These are phyloP conservation scores for Phrynocephalus guinanensis DNA, from an alignment of 2,797 vertebrate species.

Conservation along the genomic window DNA sequence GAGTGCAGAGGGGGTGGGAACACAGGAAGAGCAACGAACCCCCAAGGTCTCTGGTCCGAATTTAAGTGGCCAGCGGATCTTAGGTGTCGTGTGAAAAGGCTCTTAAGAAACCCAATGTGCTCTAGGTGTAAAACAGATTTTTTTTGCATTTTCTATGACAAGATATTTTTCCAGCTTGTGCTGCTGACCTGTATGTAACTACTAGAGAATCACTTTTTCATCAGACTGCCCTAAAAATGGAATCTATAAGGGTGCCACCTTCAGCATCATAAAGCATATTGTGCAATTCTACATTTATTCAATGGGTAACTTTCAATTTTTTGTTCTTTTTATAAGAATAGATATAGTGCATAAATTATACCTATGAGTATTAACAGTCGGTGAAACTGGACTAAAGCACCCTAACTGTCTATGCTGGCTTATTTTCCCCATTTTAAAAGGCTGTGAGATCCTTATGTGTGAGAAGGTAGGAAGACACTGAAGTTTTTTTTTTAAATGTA, in stretches of 20 bases:
- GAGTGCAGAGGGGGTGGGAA: too few relatives aligned
- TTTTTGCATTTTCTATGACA: not conserved
- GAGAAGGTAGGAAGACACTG: constrained; percentile 34
- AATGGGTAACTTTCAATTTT: constrained; percentile 10
- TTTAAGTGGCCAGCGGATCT: too few relatives aligned
- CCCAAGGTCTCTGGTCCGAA: too few relatives aligned
- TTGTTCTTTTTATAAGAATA: not conserved
- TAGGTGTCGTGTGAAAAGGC: too few relatives aligned
- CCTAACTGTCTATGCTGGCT: not conserved
- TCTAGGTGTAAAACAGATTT: not conserved
- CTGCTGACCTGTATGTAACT: not conserved
- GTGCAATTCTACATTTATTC: constrained; percentile 47
- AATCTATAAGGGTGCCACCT: constrained; percentile 51
- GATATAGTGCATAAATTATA: constrained; percentile 35
- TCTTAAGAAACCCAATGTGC: not conserved
- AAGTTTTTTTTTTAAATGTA: constrained; percentile 50
- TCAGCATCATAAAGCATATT: constrained; percentile 56
- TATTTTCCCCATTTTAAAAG: not conserved
- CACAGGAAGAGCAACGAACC: too few relatives aligned
- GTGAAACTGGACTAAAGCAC: not conserved
- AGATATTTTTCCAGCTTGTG: not conserved
- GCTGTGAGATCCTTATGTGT: not conserved
- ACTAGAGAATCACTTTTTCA: constrained; percentile 9
- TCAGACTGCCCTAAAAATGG: not conserved
- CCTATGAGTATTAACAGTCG: constrained; percentile 37